phyloP scores from a whole-genome alignment of 2,113 vertebrate species.

The Microcebus tavaratra region DNA sequence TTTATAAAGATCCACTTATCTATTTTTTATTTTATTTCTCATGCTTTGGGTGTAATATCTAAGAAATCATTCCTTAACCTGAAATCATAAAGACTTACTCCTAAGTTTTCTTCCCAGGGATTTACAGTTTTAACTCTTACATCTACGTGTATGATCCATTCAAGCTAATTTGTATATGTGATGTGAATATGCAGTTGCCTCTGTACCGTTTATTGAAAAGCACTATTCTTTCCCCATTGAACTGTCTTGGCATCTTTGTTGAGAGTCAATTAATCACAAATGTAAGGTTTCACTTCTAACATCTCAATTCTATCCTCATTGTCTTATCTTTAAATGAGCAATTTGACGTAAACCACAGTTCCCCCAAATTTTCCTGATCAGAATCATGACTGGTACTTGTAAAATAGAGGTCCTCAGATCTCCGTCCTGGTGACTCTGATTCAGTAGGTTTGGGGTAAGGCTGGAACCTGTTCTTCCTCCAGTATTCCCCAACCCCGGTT shows the following conservation, averaged over 20 bases:
- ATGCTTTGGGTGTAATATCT: not conserved
- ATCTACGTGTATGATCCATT: not conserved
- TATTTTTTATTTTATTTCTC: not conserved
- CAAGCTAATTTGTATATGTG: not conserved
- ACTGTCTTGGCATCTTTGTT: not conserved
- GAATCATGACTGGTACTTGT: not conserved
- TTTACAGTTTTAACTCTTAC: not conserved
- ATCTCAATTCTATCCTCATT: not conserved
- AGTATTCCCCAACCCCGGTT: too few relatives aligned
- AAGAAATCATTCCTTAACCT: not conserved
- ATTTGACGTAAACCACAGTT: not conserved
- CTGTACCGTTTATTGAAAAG: not conserved
- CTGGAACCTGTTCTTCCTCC: not conserved
- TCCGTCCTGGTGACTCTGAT: not conserved
- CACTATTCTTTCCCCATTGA: not conserved
- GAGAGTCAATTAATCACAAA: not conserved
- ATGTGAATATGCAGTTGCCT: not conserved
- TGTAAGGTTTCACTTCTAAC: not conserved
- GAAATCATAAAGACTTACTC: not conserved
- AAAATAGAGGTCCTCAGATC: not conserved
- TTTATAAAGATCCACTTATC: not conserved
- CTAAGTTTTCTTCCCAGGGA: not conserved
- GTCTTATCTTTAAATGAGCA: not conserved
- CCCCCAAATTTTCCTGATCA: not conserved
- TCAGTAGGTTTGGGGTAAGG: not conserved